Percentiles rank a stretch among this genome's conserved stretches.
These are phyloP conservation scores for Thelaira solivaga DNA, from an alignment of 2,888 invertebrate genomes.

Conservation along the genomic window DNA sequence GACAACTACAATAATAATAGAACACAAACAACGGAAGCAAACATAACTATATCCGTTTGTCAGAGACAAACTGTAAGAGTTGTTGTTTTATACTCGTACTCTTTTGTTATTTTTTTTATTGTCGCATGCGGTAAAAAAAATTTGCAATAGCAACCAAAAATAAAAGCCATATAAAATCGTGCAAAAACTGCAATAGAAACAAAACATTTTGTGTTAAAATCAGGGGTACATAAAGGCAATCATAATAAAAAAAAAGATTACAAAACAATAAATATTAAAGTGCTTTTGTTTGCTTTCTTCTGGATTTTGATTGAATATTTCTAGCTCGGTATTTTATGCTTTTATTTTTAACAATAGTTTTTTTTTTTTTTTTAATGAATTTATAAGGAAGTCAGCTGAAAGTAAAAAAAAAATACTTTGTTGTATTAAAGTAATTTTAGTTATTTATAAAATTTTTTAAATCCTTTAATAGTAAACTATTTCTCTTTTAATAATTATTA, in stretches of 20 bases:
- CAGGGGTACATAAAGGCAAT: neutral
- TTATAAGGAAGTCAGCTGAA: too few relatives aligned
- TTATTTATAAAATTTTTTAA: too few relatives aligned
- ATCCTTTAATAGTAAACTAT: too few relatives aligned
- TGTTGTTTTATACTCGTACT: conserved; percentile 13
- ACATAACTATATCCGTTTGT: conserved; percentile 53
- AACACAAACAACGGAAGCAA: conserved; percentile 28
- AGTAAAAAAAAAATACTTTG: too few relatives aligned
- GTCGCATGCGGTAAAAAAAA: conserved; percentile 13
- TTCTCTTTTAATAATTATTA: too few relatives aligned
- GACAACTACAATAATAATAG: conserved; percentile 27
- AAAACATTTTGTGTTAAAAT: neutral
- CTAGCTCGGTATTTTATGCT: neutral
- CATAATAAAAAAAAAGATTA: neutral
- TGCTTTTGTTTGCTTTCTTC: neutral
- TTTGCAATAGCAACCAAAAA: neutral
- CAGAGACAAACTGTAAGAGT: conserved; percentile 48
- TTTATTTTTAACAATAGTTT: neutral
- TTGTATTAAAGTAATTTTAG: too few relatives aligned
- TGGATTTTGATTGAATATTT: neutral
- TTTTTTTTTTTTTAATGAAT: too few relatives aligned
- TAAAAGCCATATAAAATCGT: neutral
- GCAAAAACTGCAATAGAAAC: neutral
- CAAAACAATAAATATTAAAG: neutral
- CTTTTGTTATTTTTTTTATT: neutral